Conservation (phyloP, 2,113 vertebrate species). For the Xyrauchen texanus region DNA sequence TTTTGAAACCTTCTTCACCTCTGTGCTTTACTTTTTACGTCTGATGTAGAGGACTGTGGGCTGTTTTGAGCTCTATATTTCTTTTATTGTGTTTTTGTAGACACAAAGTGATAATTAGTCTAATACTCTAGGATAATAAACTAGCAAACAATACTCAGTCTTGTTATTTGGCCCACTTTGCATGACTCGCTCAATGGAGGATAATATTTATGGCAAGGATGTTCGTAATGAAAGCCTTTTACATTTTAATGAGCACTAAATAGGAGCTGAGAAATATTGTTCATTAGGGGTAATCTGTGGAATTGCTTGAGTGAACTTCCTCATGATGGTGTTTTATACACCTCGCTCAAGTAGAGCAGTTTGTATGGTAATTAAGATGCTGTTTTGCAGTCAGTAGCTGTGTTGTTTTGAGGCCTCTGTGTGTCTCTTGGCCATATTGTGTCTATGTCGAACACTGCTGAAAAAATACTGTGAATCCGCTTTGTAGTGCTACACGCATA, state of each 20-base stretch:
- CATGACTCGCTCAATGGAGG: slow-evolving; percentile 62
- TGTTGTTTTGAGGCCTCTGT: slow-evolving; percentile 76
- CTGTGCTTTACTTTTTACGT: slow-evolving; percentile 1
- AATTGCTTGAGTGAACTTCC: slow-evolving; percentile 90
- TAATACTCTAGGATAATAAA: slow-evolving; percentile 56
- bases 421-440: slow-evolving; percentile 49
- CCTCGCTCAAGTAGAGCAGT: slow-evolving; percentile 96
- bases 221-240: slow-evolving; percentile 85
- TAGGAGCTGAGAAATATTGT: slow-evolving; percentile 86
- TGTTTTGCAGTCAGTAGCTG: slow-evolving; percentile 97
- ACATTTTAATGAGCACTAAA: slow-evolving; percentile 90
- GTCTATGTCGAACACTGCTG: slow-evolving; percentile 63
- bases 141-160: slow-evolving; percentile 49
- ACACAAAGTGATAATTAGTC: slow-evolving; percentile 51
- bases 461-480: slow-evolving; percentile 45
- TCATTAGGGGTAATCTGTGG: slow-evolving; percentile 89
- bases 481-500: not conserved
- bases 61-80: slow-evolving; percentile 7
- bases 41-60: not conserved
- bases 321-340: slow-evolving; percentile 90
- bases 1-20: slow-evolving; percentile 1
- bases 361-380: slow-evolving; percentile 99
- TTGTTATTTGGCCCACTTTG: slow-evolving; percentile 58
- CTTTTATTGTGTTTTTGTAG: slow-evolving; percentile 38
- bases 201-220: slow-evolving; percentile 84